A percentile compares a stretch with the other conserved stretches of the same genome.
Conservation (phyloP, 2,888 invertebrate species). For the Tyria jacobaeae region DNA sequence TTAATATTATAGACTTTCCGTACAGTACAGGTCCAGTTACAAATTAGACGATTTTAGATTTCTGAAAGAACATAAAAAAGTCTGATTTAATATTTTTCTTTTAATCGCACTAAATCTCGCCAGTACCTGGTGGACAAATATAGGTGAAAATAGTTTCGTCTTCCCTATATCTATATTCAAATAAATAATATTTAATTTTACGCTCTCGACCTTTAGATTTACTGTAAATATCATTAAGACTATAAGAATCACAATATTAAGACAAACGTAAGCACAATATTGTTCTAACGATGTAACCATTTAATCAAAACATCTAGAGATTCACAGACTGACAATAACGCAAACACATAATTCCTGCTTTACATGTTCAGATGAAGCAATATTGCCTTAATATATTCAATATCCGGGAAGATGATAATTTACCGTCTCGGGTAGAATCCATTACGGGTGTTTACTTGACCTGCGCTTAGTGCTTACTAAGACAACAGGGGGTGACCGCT, state of each 20-base stretch:
- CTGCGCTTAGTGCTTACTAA: slow-evolving; percentile 86
- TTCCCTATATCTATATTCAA: too few species aligned
- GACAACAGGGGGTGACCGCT: slow-evolving; percentile 83
- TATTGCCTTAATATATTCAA: slow-evolving; percentile 85
- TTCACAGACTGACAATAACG: slow-evolving; percentile 69
- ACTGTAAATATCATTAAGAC: too few species aligned
- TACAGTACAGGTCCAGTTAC: too few species aligned
- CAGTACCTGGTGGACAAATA: too few species aligned
- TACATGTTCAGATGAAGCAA: slow-evolving; percentile 70
- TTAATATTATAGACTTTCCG: too few species aligned
- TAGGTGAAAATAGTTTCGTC: too few species aligned
- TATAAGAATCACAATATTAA: background rate
- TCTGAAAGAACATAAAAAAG: too few species aligned
- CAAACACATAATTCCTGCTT: slow-evolving; percentile 69
- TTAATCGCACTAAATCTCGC: too few species aligned
- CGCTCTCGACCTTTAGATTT: too few species aligned
- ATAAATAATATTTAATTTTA: too few species aligned
- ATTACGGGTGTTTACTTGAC: slow-evolving; percentile 87
- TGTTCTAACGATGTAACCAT: slow-evolving; percentile 53
- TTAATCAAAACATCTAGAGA: slow-evolving; percentile 58
- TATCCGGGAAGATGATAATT: slow-evolving; percentile 85
- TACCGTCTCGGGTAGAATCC: slow-evolving; percentile 81
- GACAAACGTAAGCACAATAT: slow-evolving; percentile 18
- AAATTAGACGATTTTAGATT: too few species aligned
- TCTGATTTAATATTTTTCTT: too few species aligned